Evolutionary conservation across 2,888 invertebrate genomes (phyloP).

Genomic region (Clivina fossor): DNA sequence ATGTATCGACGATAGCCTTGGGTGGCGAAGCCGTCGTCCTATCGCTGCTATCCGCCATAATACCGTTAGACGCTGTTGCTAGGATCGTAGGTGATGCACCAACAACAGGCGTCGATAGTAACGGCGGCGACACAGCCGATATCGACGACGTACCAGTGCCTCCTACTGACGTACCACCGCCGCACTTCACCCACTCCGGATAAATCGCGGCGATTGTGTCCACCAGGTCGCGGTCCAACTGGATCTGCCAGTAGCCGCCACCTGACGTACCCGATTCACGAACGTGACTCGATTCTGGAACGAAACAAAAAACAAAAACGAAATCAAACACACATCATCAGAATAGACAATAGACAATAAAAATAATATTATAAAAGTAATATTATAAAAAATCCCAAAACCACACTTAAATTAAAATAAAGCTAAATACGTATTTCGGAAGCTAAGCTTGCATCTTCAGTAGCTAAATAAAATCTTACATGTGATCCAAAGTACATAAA

Average conservation of each 20-base stretch:
- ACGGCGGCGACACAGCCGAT: slow-evolving; percentile 44
- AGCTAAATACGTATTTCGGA: too few relatives aligned
- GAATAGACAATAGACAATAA: too few relatives aligned
- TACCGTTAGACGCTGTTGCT: slow-evolving; percentile 34
- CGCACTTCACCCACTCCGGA: slow-evolving; percentile 87
- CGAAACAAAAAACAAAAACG: background rate
- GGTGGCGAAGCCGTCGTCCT: slow-evolving; percentile 74
- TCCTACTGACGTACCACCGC: slow-evolving; percentile 38
- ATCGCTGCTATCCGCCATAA: slow-evolving; percentile 50
- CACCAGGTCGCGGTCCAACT: slow-evolving; percentile 89
- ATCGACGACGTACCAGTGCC: slow-evolving; percentile 29
- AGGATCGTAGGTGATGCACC: too few relatives aligned
- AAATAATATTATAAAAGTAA: too few relatives aligned
- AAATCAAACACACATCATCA: too few relatives aligned
- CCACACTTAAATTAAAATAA: too few relatives aligned
- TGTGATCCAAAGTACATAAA: too few relatives aligned
- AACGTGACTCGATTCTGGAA: slow-evolving; percentile 68
- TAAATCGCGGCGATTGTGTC: slow-evolving; percentile 90
- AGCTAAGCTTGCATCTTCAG: too few relatives aligned
- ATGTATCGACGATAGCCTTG: slow-evolving; percentile 91
- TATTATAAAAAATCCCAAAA: too few relatives aligned
- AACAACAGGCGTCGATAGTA: too few relatives aligned
- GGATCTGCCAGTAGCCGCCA: slow-evolving; percentile 87
- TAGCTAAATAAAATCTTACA: too few relatives aligned
- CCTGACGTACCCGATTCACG: slow-evolving; percentile 67